Evolutionary conservation across 1,140 invertebrate species (phyloP), one percentile per base, ranked within the genome.

Genomic region (Meloidogyne floridensis): DNA sequence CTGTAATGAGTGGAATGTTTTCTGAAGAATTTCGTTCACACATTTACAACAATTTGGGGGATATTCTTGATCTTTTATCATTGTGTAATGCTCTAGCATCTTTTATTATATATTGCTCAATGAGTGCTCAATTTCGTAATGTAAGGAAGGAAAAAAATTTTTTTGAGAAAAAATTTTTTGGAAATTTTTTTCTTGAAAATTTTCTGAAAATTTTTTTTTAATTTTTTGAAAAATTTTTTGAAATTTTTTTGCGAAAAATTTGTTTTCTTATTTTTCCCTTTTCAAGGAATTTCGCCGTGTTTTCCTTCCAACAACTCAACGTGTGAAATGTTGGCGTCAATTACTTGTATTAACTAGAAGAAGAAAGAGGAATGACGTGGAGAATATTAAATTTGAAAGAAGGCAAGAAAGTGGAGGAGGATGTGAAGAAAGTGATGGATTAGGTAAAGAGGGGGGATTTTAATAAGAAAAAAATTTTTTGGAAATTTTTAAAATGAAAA

Each of bases 41-140:
- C 59, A 86, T 86, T 51, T 86, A 87, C 73, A 87, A 87, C 65
- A 81, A 75, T 72, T n/a, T 87, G 18, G 87, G 86, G n/a, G 88
- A 89, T 69, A 86, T 89, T 72, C 82, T 89, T 15, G 88, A 89
- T 72, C 83, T 89, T n/a, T 80, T 89, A 18, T 88, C 87, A 5
- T 73, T 89, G 8, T 89, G 83, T 75, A 83, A 83, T 43, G 82
- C 89, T 3, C 90, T 87, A 79, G 87, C 85, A 2, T 83, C 87
- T 8, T 89, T 89, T 81, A 84, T 89, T 72, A 90, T 89, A 53
- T 89, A 89, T 82, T 90, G 88, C 73, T 80, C 82, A 18, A 89
- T 89, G 88, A 87, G 85, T 82, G 87, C 82, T 51, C 89, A 89
- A 59, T 89, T 89, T 82, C 80, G 88, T 83, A 86, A 84, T 75